Evolutionary conservation across 2,888 invertebrate genomes (phyloP).

Genomic region (Agrochola lychnidis): DNA sequence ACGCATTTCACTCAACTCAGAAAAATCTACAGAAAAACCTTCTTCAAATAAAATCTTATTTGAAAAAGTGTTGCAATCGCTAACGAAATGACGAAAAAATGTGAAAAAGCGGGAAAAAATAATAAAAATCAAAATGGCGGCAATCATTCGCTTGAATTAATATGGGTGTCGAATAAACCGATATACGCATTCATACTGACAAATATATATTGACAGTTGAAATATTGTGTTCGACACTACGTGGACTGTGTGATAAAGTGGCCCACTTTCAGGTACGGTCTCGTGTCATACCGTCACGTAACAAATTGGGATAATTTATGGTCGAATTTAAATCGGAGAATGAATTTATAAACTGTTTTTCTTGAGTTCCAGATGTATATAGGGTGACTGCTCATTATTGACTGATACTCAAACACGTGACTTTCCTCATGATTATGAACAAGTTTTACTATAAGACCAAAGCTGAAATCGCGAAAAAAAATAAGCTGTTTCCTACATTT

Average conservation of each 20-base stretch:
- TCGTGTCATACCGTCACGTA: slow-evolving; percentile 31
- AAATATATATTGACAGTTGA: slow-evolving; percentile 54
- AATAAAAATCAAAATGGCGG: slow-evolving; percentile 34
- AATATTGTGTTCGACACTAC: slow-evolving; percentile 45
- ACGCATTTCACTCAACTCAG: slow-evolving; percentile 1
- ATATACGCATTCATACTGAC: slow-evolving; percentile 8
- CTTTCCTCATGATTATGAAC: no score
- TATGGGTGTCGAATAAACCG: slow-evolving; percentile 27
- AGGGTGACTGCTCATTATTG: no score
- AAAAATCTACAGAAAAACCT: slow-evolving; percentile 33
- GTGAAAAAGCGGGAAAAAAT: slow-evolving; percentile 11
- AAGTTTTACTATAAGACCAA: no score
- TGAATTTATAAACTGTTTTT: not conserved
- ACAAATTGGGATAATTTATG: slow-evolving; percentile 10
- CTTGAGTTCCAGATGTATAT: not conserved
- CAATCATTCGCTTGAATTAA: slow-evolving; percentile 29
- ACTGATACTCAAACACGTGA: no score
- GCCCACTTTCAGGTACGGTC: slow-evolving; percentile 29
- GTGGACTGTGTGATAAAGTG: slow-evolving; percentile 46
- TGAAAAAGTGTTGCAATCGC: slow-evolving; percentile 40
- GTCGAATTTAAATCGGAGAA: slow-evolving; percentile 3
- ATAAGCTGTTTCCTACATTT: no score
- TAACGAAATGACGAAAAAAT: slow-evolving; percentile 35
- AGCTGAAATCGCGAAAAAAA: no score
- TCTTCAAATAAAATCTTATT: slow-evolving; percentile 36